Conservation (phyloP, 2,888 invertebrate genomes). For the Oscheius myriophilus region DNA sequence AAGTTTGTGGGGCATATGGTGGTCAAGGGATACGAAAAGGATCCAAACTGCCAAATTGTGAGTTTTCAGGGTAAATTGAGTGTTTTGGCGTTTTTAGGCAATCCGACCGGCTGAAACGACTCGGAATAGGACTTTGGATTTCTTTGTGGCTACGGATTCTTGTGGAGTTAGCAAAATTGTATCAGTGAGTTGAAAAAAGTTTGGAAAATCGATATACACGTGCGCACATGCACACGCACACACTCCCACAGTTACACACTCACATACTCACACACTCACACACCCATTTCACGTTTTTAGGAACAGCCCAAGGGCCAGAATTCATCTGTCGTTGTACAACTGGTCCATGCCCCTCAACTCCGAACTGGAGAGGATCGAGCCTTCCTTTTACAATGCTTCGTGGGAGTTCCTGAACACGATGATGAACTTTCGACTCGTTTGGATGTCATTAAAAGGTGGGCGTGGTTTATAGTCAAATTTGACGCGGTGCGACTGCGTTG, state of each 20-base stretch:
- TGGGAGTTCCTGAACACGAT: constrained; percentile 37
- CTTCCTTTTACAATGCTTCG: constrained; percentile 53
- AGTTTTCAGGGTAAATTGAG: constrained; percentile 7
- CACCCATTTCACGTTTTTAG: constrained; percentile 19
- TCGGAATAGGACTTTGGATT: constrained; percentile 24
- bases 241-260: no score
- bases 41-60: constrained; percentile 45
- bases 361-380: constrained; percentile 50
- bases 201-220: no score
- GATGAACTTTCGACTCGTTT: constrained; percentile 55
- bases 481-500: no score
- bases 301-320: constrained; percentile 40
- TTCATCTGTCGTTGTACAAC: constrained; percentile 39
- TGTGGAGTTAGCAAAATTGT: constrained; percentile 46
- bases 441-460: constrained; percentile 47
- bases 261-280: no score
- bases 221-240: no score
- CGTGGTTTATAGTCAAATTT: no score
- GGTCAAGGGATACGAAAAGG: constrained; percentile 53
- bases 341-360: constrained; percentile 43
- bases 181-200: constrained; percentile 35
- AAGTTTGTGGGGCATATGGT: constrained; percentile 45
- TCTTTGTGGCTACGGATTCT: constrained; percentile 42
- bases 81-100: background rate
- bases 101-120: background rate